phyloP scores from a whole-genome alignment of 2,888 invertebrate species.

The Thysanoteuthis rhombus region DNA sequence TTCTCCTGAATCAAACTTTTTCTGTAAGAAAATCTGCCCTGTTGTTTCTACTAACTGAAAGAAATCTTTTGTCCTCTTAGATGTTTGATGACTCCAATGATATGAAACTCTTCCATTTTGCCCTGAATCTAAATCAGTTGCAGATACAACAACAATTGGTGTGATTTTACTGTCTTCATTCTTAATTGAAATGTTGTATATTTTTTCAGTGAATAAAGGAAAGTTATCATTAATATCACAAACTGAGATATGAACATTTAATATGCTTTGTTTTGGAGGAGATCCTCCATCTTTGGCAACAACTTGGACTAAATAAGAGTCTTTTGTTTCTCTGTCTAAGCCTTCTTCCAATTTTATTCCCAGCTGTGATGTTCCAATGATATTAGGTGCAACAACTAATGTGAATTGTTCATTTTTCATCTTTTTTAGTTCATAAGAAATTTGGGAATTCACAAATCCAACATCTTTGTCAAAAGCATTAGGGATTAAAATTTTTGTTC shows the following conservation, averaged over 20 bases:
- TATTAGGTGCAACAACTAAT: not conserved
- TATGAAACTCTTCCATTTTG: not conserved
- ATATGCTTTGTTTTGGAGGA: slow-evolving; percentile 70
- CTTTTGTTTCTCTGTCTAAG: not conserved
- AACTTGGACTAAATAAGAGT: not conserved
- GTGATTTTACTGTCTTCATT: not conserved
- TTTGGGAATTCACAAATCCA: not conserved
- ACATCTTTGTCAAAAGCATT: not conserved
- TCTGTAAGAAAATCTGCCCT: not conserved
- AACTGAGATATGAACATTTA: slow-evolving; percentile 62
- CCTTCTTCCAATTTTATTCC: not conserved
- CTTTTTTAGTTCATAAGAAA: not conserved
- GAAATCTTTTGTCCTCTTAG: not conserved
- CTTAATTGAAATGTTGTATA: slow-evolving; percentile 39
- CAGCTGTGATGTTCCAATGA: not conserved
- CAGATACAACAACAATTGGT: not conserved
- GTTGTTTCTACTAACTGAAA: not conserved
- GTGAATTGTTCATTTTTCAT: not conserved
- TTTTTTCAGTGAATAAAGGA: slow-evolving; percentile 83
- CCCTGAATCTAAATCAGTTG: not conserved
- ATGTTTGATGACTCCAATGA: not conserved
- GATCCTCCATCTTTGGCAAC: not conserved
- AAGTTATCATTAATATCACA: slow-evolving; percentile 98
- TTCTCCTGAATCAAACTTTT: not conserved
- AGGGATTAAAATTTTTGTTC: not conserved